Evolutionary conservation across 2,797 vertebrate species (phyloP), one percentile per base, ranked within the genome.

Genomic region (Scolopax rusticola): DNA sequence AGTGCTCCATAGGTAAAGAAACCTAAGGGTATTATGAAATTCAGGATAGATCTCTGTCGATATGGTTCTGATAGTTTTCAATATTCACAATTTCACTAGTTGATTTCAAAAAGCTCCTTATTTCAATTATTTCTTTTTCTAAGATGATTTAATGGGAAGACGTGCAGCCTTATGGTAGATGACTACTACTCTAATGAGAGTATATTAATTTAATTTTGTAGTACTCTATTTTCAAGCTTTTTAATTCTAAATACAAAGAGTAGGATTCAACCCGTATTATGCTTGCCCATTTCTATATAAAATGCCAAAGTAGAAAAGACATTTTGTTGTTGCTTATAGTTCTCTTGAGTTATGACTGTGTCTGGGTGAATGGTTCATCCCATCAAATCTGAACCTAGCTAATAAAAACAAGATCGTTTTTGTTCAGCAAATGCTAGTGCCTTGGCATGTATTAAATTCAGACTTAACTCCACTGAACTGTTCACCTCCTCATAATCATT

Each of bases 381-480:
- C 92, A 89, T 96, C 94, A 95, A 95, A 97, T 83, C 77, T 93
- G 96, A 97, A 96, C 86, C 83, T 71, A 94, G 76, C 77, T 97
- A 97, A 98, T 97, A 96, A 98, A 98, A 94, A 63, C 57, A 51
- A 27, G 67, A 95, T 96, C 8, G 1, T 59, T 96, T 96, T 79
- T 91, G 69, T 94, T 92, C 80, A 86, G 38, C 63, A 84, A 68
- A 89, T 96, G 68, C 57, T 40, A 89, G 53, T 92, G 82, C 64
- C 67, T 96, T 96, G 87, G 45, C 92, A 93, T 92, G 71, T 86
- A 96, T 97, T 94, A 97, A 82, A 85, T 93, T 92, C 83, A 94
- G 95, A 87, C 95, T 97, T 95, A 70, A 97, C 94, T 97, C 95
- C 96, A 91, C 89, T 97, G 97, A 98, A 98, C 97, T 97, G 53